Base-by-base conservation (phyloP, 2,888 invertebrate genomes). In the Drosophila tanythrix region DNA sequence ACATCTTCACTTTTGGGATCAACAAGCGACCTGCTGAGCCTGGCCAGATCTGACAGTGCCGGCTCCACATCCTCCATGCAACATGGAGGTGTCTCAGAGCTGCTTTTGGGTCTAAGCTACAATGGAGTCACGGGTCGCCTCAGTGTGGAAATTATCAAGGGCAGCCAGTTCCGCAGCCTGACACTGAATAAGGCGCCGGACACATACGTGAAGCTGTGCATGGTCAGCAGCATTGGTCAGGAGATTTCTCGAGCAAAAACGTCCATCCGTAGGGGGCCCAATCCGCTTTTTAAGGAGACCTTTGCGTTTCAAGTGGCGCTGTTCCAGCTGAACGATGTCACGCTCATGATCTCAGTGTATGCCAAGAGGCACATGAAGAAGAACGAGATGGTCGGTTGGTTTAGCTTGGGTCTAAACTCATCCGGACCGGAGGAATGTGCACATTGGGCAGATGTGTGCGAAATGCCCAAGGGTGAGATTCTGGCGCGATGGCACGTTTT, bases 301-400 rank as follows among this genome's bases (percentile, higher is more conserved):
- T 99, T 99, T 93, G 96, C 98, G 94, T 99, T 98, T 94, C 98
- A 98, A 97, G 98, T 99, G 91, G 98, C 99, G 48, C 94, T 98
- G 80, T 99, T 98, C 93, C 99, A 99, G 94, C 94, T 99, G 74
- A 97, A 96, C 50, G 99, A 99, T 91, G 98, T 99, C 62, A 99
- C 98, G 2, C 94, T 99, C 79, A 98, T 98, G 96, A 95, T 98
- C 76, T 97, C 98, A 0, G 97, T 98, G 67, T 98, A 98, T 94
- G 97, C 98, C 92, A 96, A 97, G 78, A 96, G 98, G 83, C 97
- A 98, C 92, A 96, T 96, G 82, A 99, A 98, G 92, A 96, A 97
- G 82, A 97, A 98, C 91, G 98, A 99, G 93, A 97, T 98, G 97
- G 97, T 99, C 82, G 99, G 99, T 72, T 99, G 99, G 98, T 98